These are phyloP conservation scores for Lepidocyrtoides sp. DNA, from an alignment of 2,888 invertebrate species.

Conservation along the genomic window DNA sequence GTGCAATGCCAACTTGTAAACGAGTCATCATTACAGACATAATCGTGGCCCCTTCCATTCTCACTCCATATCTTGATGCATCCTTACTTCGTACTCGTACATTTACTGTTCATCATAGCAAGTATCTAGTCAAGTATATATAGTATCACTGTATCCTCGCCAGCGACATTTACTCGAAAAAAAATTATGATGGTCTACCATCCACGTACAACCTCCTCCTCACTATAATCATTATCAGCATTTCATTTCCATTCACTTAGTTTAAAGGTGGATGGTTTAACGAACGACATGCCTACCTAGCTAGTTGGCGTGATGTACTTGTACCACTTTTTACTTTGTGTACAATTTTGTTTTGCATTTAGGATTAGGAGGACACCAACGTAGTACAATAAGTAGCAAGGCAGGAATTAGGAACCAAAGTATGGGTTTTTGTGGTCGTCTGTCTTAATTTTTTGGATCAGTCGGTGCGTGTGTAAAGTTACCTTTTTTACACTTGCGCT, in stretches of 20 bases:
- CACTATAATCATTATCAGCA: neutral
- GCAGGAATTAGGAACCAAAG: neutral
- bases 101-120: neutral
- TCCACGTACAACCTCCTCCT: neutral
- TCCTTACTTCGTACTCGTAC: neutral
- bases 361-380: neutral
- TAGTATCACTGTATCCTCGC: neutral
- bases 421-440: constrained; percentile 4
- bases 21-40: neutral
- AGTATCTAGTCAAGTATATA: neutral
- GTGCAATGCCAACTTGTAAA: neutral
- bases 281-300: neutral
- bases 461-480: neutral
- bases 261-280: neutral
- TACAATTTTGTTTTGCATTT: neutral
- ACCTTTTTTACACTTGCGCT: neutral
- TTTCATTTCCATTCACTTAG: neutral
- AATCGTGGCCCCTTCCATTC: neutral
- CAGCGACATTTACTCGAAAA: neutral
- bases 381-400: neutral
- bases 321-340: neutral
- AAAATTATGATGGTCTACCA: neutral
- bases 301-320: neutral
- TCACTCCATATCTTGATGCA: neutral
- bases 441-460: neutral